Evolutionary conservation across 2,888 invertebrate species (phyloP).

Genomic region (Stramonita haemastoma): DNA sequence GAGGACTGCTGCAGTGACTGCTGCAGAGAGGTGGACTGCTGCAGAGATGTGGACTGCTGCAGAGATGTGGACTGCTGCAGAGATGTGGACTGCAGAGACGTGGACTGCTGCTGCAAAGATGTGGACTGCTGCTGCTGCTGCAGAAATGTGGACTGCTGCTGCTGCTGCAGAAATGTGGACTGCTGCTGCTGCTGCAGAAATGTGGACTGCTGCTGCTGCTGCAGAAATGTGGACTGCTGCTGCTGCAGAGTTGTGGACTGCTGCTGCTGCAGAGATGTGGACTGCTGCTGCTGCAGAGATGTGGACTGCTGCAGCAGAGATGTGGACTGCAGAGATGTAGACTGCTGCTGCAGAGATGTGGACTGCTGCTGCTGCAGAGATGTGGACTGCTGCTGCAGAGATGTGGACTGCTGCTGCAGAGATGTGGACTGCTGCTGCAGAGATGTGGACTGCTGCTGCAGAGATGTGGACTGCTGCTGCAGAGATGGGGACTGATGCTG

Average conservation of each 20-base stretch:
- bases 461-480: neutral
- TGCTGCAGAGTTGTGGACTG: neutral
- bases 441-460: neutral
- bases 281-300: neutral
- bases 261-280: neutral
- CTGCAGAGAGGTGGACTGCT: neutral
- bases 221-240: neutral
- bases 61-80: neutral
- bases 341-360: neutral
- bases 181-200: constrained; percentile 24
- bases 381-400: neutral
- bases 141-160: neutral
- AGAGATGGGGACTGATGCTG: neutral
- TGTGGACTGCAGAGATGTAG: neutral
- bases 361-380: neutral
- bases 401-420: neutral
- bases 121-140: neutral
- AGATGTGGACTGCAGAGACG: neutral
- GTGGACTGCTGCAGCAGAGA: neutral
- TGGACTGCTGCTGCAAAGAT: neutral
- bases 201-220: constrained; percentile 41
- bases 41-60: neutral
- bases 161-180: neutral
- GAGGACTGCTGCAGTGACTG: constrained; percentile 45
- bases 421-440: neutral